Evolutionary conservation across 92 coral and sea anemone genomes (phyloP).

Genomic region (Diadumene lineata): DNA sequence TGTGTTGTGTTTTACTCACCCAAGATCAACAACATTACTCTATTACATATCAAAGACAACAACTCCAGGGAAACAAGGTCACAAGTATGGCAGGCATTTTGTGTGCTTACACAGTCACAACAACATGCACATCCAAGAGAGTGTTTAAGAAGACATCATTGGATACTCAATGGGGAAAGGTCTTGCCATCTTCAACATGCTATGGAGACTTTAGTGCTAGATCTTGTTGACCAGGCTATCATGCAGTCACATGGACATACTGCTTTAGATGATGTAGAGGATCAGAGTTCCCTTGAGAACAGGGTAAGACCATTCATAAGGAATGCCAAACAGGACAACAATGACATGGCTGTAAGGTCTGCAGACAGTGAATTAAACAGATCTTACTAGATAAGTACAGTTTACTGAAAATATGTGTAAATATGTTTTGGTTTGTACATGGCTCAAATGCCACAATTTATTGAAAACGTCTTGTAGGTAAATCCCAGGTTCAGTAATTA

Average conservation of each 20-base stretch:
- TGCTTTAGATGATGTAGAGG: conserved; percentile 15
- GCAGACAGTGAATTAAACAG: not conserved
- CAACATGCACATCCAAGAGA: conserved; percentile 38
- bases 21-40: conserved; percentile 40
- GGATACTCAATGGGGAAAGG: conserved; percentile 48
- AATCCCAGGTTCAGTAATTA: no score
- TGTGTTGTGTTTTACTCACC: conserved; percentile 56
- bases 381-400: not conserved
- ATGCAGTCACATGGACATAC: conserved; percentile 55
- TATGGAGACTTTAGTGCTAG: conserved; percentile 59
- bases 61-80: conserved; percentile 29
- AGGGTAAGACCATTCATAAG: conserved; percentile 54
- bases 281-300: conserved; percentile 52
- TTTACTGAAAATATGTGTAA: no score
- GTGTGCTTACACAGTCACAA: conserved; percentile 1
- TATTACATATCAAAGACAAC: conserved; percentile 63
- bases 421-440: no score
- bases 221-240: conserved; percentile 61
- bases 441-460: no score
- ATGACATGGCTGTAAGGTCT: not conserved
- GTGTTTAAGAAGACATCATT: conserved; percentile 20
- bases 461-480: no score
- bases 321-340: not conserved
- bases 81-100: conserved; percentile 57
- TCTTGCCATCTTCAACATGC: conserved; percentile 57